Percentiles rank a stretch among this genome's conserved stretches.
Evolutionary conservation across 2,888 invertebrate species (phyloP).

Genomic region (Cancer borealis): DNA sequence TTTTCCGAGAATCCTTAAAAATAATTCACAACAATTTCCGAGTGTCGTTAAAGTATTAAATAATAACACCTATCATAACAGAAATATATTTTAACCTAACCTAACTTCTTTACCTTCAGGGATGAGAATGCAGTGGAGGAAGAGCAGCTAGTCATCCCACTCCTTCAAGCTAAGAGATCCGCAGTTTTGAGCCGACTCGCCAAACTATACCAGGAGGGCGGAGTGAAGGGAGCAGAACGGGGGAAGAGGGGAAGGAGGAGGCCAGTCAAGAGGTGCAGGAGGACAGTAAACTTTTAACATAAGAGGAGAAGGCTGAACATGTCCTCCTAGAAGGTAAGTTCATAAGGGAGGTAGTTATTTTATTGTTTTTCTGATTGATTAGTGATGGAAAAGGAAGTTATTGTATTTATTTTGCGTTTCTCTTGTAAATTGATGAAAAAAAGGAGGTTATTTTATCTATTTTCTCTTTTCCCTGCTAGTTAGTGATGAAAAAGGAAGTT

Average conservation of each 20-base stretch:
- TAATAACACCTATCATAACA: too few species aligned
- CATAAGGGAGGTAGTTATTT: not conserved
- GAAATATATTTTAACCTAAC: too few species aligned
- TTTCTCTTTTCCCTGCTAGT: too few species aligned
- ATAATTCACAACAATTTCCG: too few species aligned
- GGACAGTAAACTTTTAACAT: not conserved
- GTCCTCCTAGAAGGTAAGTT: constrained; percentile 34
- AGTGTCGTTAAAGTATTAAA: too few species aligned
- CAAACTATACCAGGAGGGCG: constrained; percentile 24
- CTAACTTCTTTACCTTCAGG: constrained; percentile 25
- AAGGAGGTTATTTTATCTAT: too few species aligned
- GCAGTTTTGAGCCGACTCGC: constrained; percentile 43
- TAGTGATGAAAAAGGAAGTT: too few species aligned
- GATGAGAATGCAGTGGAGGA: constrained; percentile 47
- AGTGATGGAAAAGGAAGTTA: too few species aligned
- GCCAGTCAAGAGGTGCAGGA: not conserved
- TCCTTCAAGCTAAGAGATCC: constrained; percentile 51
- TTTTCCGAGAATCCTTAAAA: too few species aligned
- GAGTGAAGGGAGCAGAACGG: not conserved
- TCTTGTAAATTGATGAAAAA: too few species aligned
- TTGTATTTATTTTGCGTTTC: too few species aligned
- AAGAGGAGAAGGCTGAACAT: constrained; percentile 65
- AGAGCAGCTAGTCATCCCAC: constrained; percentile 63
- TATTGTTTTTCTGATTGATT: not conserved
- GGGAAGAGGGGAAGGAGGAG: not conserved